Percentiles rank a stretch among this genome's conserved stretches.
phyloP scores from a whole-genome alignment of 2,888 invertebrate species.

The Tinea trinotella region DNA sequence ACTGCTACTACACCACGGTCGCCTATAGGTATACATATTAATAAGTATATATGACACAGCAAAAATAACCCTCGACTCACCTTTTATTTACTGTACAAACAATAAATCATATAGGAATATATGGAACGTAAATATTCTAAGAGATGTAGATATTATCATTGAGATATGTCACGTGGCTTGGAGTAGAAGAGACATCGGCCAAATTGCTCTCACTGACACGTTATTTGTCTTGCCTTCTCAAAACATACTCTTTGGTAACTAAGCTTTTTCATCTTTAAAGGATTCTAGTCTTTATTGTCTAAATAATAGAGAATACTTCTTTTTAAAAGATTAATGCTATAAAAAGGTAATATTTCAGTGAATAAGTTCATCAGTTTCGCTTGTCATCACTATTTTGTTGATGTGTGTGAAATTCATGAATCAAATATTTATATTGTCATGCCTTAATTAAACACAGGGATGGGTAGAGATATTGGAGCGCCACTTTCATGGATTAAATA shows the following conservation, averaged over 20 bases:
- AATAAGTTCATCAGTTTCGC: not conserved
- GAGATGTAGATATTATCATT: slow-evolving; percentile 9
- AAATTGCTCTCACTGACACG: slow-evolving; percentile 13
- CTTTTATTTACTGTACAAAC: not conserved
- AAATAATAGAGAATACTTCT: not conserved
- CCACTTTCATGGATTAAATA: too few relatives aligned
- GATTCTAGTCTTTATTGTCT: not conserved
- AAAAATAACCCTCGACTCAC: not conserved
- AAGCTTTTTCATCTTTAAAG: not conserved
- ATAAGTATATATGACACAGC: too few relatives aligned
- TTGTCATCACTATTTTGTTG: not conserved
- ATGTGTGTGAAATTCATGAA: too few relatives aligned
- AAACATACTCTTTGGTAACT: slow-evolving; percentile 6
- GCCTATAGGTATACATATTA: too few relatives aligned
- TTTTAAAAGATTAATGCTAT: not conserved
- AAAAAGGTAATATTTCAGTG: not conserved
- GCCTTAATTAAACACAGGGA: too few relatives aligned
- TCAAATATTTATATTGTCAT: too few relatives aligned
- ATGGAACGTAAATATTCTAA: slow-evolving; percentile 11
- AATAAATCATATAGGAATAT: not conserved
- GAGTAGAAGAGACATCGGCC: not conserved
- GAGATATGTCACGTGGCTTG: not conserved
- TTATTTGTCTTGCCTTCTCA: slow-evolving; percentile 16
- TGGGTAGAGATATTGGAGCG: too few relatives aligned
- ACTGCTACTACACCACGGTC: too few relatives aligned